phyloP scores from a whole-genome alignment of 2,888 invertebrate genomes.

The Cinara cedri region DNA sequence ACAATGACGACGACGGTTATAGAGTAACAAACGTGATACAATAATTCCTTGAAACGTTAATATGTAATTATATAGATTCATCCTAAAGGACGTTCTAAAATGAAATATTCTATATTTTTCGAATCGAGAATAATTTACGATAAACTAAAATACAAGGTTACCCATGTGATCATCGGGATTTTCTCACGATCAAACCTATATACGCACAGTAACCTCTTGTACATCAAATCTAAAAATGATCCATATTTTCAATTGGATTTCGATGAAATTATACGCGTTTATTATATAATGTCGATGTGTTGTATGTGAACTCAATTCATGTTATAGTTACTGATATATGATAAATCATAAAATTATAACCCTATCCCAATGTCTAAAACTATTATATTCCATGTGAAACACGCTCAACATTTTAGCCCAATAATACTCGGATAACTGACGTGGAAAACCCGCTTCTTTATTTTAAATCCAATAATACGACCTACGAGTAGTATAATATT shows the following conservation, averaged over 20 bases:
- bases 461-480: too few species aligned
- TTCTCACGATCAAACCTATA: conserved; percentile 36
- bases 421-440: too few species aligned
- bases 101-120: conserved; percentile 35
- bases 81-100: conserved; percentile 48
- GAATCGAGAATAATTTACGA: conserved; percentile 39
- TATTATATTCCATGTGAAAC: too few species aligned
- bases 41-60: conserved; percentile 46
- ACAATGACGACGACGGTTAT: not conserved
- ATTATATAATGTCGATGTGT: too few species aligned
- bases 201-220: conserved; percentile 41
- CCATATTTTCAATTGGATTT: not conserved
- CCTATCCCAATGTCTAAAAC: too few species aligned
- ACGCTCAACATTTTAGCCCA: too few species aligned
- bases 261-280: too few species aligned
- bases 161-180: conserved; percentile 31
- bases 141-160: conserved; percentile 48
- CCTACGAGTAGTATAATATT: too few species aligned
- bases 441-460: too few species aligned
- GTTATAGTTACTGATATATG: too few species aligned
- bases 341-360: too few species aligned
- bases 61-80: conserved; percentile 53
- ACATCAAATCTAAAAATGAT: conserved; percentile 15
- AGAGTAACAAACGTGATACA: conserved; percentile 43
- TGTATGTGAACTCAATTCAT: too few species aligned